Evolutionary conservation across 2,888 invertebrate species (phyloP).

Genomic region (Alviniconcha strummeri): DNA sequence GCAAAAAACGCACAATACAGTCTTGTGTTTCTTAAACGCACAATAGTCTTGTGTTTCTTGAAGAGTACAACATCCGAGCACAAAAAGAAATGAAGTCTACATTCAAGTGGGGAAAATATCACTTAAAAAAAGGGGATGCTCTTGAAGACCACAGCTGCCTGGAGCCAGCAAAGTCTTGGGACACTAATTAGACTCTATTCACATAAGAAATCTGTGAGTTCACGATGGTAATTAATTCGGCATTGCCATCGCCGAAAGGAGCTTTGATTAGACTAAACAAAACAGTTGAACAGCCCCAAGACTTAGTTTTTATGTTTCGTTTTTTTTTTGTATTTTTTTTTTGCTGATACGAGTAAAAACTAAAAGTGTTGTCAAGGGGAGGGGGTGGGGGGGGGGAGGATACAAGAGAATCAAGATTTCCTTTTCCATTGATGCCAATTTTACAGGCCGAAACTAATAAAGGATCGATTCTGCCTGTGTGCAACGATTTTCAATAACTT

Average conservation of each 20-base stretch:
- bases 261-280: conserved; percentile 15
- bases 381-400: no score
- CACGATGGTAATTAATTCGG: conserved; percentile 20
- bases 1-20: neutral
- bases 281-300: neutral
- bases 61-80: neutral
- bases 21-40: no score
- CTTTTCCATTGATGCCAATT: no score
- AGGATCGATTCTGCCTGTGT: no score
- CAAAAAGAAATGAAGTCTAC: conserved; percentile 14
- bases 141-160: neutral
- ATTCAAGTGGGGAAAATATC: conserved; percentile 8
- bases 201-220: conserved; percentile 14
- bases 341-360: neutral
- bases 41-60: conserved; percentile 3
- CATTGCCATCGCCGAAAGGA: neutral
- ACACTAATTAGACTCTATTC: conserved; percentile 14
- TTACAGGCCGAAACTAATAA: no score
- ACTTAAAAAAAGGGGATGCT: neutral
- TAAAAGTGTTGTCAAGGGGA: neutral
- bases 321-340: neutral
- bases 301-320: neutral
- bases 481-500: no score
- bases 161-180: neutral
- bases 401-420: no score